Evolutionary conservation across 2,888 invertebrate species (phyloP), one percentile per base, ranked within the genome.

Genomic region (Acronicta alni): DNA sequence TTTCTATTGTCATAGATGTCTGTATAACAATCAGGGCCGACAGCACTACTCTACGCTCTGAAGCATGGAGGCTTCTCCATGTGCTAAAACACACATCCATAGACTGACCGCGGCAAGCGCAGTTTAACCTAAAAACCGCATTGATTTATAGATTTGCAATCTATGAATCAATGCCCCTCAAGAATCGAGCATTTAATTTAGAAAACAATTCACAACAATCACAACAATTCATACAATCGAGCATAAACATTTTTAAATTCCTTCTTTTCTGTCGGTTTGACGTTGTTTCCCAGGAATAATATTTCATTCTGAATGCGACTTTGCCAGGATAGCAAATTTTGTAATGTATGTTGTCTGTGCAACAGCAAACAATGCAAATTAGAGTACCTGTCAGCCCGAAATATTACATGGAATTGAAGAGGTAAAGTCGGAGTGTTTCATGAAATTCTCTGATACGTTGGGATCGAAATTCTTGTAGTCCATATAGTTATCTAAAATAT

Each of bases 281-380:
- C 30, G 57, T 35, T 48, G 55, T 32, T 14, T 7, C 35, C 42
- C 15, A 52, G 53, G 52, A 53, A 57, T 53, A 59, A 72, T 63
- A 54, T 73, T 58, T 61, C 39, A 62, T 60, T n/a, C 35, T 43
- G 39, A 56, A 64, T 57, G 52, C 38, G 60, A 60, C 26, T 63
- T 35, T 57, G 51, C 57, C 44, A 53, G 26, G 9, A 49, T 37
- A 55, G 42, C 32, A 58, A 63, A 60, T 58, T 56, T 62, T 37
- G 37, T 51, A 48, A 73, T 68, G 58, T 76, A 53, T 54, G 61
- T 59, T 72, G 53, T 56, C 59, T 51, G 41, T 62, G 59, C 55
- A 58, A 59, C 52, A 57, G 62, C 55, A 72, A 62, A 73, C 62
- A 73, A 54, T 63, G 60, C 52, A 73, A 66, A 71, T 76, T 61